Base-by-base conservation (phyloP, 2,888 invertebrate species). In the Idaea aversata region DNA sequence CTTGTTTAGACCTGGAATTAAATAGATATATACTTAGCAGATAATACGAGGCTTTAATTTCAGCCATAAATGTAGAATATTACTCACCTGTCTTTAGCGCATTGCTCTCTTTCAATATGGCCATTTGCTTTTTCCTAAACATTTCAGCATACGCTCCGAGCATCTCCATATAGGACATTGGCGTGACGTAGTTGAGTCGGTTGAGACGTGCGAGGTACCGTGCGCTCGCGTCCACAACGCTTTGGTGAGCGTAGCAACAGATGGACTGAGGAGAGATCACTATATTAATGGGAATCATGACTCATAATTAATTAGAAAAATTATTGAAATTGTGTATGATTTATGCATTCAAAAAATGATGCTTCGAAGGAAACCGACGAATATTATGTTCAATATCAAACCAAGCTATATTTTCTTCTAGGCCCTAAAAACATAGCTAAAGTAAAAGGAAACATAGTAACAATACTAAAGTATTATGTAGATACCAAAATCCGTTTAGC, bases 91-190 rank as follows among this genome's bases (percentile, higher is more conserved):
- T 94, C 73, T 94, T 93, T 5, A 95, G 84, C 59, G 95, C 93
- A 47, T 91, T 91, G 2, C 94, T 93, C 70, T 94, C 94, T 10
- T 82, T 85, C 1, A 91, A 79, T 58, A 95, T 90, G 4, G 91
- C 90, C 0, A 86, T 87, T 77, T 95, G 95, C 76, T 97, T 97
- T 77, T 94, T 95, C 57, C 91, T 94, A 78, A 97, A 95, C 72
- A 98, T 94, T 0, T 94, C 94, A 0, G 96, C 95, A 83, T 97
- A 98, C 15, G 97, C 96, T 35, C 95, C 94, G 15, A 98, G 94
- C 78, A 98, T 93, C 84, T 97, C 97, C 79, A 98, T 94, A 83
- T 97, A 98, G 0, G 97, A 97, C 66, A 97, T 97, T 0, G 98
- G 98, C 0, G 98, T 98, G 13, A 98, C 97, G 85, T 98, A 98